A percentile compares a stretch with the other conserved stretches of the same genome.
These are phyloP conservation scores for Halictus quadricinctus DNA, from an alignment of 2,888 invertebrate species.

Conservation along the genomic window DNA sequence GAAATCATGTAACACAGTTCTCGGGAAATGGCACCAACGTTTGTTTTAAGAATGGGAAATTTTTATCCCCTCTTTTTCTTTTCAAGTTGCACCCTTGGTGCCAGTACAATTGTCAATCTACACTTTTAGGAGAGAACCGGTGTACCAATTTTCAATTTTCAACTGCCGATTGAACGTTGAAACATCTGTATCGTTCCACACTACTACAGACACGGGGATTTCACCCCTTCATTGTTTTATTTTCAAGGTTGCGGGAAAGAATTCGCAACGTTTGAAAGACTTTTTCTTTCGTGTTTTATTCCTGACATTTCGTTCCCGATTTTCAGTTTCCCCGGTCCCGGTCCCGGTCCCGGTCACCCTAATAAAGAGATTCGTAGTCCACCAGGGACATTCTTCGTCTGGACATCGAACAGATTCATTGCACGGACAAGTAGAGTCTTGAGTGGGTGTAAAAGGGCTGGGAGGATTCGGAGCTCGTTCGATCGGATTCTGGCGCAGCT, in stretches of 20 bases:
- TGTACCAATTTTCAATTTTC: no score
- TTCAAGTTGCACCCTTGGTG: no score
- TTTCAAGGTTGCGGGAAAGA: not conserved
- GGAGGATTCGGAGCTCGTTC: slow-evolving; percentile 5
- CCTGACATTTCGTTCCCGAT: not conserved
- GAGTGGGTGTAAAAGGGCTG: not conserved
- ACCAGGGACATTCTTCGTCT: not conserved
- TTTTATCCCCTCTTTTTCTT: no score
- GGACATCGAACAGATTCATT: slow-evolving; percentile 2
- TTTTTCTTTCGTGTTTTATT: not conserved
- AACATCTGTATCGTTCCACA: no score
- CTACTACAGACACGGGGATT: no score
- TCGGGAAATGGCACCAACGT: no score
- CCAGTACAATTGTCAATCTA: no score
- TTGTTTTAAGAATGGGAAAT: no score
- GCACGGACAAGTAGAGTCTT: not conserved
- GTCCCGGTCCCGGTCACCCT: not conserved
- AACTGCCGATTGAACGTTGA: no score
- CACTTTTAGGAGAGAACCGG: no score
- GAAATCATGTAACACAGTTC: no score
- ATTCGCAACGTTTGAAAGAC: not conserved
- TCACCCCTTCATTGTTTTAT: not conserved
- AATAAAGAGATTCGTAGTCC: not conserved
- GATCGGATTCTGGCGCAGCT: slow-evolving; percentile 7
- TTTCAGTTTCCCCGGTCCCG: not conserved